Conservation (phyloP, 2,888 invertebrate species). For the Romanomermis culicivorax region DNA sequence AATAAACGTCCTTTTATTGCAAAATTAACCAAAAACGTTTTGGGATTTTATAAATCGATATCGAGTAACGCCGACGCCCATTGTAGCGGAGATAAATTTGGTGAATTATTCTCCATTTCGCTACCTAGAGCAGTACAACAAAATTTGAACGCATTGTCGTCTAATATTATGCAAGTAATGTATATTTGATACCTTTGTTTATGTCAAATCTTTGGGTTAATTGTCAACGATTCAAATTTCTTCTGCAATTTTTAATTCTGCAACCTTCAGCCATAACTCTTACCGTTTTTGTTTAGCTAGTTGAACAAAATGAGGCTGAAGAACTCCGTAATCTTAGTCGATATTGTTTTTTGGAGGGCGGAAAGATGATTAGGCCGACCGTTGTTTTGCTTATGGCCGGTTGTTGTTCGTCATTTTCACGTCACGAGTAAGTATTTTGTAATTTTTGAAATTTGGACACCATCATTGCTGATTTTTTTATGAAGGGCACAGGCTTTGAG, state of each 20-base stretch:
- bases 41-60: too few relatives aligned
- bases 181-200: background rate
- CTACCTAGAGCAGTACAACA: too few relatives aligned
- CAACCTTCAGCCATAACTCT: background rate
- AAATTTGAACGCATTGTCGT: too few relatives aligned
- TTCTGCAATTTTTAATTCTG: background rate
- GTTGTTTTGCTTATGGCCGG: slow-evolving; percentile 77
- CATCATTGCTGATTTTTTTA: background rate
- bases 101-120: too few relatives aligned
- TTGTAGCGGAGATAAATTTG: too few relatives aligned
- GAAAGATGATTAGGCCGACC: slow-evolving; percentile 88
- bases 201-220: background rate
- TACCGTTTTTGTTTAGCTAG: slow-evolving; percentile 19
- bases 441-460: background rate
- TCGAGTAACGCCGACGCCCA: too few relatives aligned
- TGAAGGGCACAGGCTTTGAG: too few relatives aligned
- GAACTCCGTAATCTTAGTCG: slow-evolving; percentile 74
- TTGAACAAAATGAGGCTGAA: slow-evolving; percentile 33
- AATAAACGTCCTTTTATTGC: too few relatives aligned
- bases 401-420: slow-evolving; percentile 36
- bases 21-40: too few relatives aligned
- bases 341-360: slow-evolving; percentile 94
- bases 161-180: too few relatives aligned
- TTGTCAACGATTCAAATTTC: background rate
- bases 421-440: background rate